A percentile compares a stretch with the other conserved stretches of the same genome.
Evolutionary conservation across 2,888 invertebrate species (phyloP).

Genomic region (Electrophaes corylata): DNA sequence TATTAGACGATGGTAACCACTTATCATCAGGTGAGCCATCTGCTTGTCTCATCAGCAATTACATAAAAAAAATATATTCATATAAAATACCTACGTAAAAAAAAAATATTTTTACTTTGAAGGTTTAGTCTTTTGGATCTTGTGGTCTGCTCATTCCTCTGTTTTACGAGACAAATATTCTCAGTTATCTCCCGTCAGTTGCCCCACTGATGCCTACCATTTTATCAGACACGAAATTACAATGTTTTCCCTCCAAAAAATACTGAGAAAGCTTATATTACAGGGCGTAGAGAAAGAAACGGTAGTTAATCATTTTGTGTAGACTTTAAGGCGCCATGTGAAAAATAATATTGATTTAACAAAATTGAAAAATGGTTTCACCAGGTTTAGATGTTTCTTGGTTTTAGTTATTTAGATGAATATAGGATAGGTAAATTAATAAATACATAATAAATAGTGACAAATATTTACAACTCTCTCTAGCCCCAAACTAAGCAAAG

Average conservation of each 20-base stretch:
- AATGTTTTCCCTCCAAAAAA: conserved; percentile 26
- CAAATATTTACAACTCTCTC: no score
- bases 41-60: no score
- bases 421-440: no score
- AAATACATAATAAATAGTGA: no score
- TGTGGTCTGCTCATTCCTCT: conserved; percentile 1
- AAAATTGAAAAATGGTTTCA: background rate
- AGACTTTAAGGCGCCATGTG: conserved; percentile 21
- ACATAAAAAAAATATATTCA: no score
- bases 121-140: background rate
- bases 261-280: conserved; percentile 31
- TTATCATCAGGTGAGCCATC: no score
- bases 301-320: conserved; percentile 14
- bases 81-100: no score
- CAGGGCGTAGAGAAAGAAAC: conserved; percentile 13
- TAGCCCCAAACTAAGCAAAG: no score
- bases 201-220: conserved; percentile 29
- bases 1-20: no score
- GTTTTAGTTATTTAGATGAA: background rate
- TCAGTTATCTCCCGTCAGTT: conserved; percentile 25
- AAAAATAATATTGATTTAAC: background rate
- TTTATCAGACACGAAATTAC: conserved; percentile 32
- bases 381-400: background rate
- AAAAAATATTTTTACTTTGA: no score
- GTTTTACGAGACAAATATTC: conserved; percentile 16